These are phyloP conservation scores for Danio albolineatus DNA, from an alignment of 2,797 vertebrate species.

Conservation along the genomic window DNA sequence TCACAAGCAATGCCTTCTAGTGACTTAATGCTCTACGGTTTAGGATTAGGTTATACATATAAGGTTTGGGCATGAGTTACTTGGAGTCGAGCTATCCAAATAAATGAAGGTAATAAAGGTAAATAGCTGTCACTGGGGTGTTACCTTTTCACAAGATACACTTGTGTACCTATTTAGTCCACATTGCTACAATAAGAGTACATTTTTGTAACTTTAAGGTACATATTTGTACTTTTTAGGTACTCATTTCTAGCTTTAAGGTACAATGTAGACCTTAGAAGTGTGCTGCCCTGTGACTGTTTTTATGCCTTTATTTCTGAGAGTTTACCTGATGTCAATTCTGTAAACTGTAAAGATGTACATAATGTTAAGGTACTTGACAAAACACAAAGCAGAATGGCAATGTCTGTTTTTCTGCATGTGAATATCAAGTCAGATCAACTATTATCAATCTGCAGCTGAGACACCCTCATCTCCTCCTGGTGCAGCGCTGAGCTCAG, in stretches of 20 bases:
- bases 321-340: not conserved
- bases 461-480: slow-evolving; percentile 45
- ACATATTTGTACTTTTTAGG: no score
- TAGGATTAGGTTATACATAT: not conserved
- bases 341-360: not conserved
- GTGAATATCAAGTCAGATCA: slow-evolving; percentile 44
- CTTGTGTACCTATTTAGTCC: no score
- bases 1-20: not conserved
- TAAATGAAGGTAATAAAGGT: not conserved
- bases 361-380: not conserved
- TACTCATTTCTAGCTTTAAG: no score
- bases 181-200: no score
- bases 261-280: no score
- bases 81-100: not conserved
- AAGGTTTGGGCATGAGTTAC: not conserved
- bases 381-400: slow-evolving; percentile 17
- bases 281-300: no score
- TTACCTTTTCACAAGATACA: no score
- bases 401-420: slow-evolving; percentile 28
- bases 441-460: slow-evolving; percentile 56
- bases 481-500: slow-evolving; percentile 48
- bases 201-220: no score
- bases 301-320: no score
- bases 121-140: no score
- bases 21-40: not conserved